Evolutionary conservation across 2,797 vertebrate genomes (phyloP).

Genomic region (Microctenopoma lineatum): DNA sequence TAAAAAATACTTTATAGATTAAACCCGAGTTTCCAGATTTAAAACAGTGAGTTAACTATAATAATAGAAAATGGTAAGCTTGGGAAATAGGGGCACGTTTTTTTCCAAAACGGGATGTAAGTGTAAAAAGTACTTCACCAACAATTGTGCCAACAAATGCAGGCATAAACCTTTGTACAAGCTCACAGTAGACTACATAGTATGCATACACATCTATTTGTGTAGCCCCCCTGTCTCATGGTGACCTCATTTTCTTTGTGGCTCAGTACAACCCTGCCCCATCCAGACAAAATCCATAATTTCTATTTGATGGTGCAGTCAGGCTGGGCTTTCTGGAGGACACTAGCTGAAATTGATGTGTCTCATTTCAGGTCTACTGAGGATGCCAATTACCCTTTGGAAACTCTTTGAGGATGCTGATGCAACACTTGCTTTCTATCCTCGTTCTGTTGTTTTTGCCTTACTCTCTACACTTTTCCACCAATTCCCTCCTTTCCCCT

Average conservation of each 20-base stretch:
- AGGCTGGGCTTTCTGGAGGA: slow-evolving; percentile 74
- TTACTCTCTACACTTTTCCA: slow-evolving; percentile 12
- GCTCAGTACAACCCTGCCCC: slow-evolving; percentile 66
- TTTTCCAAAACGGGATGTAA: slow-evolving; percentile 3
- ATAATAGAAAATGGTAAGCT: no score
- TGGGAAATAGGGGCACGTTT: not conserved
- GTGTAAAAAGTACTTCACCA: slow-evolving; percentile 5
- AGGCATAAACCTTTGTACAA: slow-evolving; percentile 13
- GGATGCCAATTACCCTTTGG: slow-evolving; percentile 81
- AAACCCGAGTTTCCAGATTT: no score
- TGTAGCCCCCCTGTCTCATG: slow-evolving; percentile 49
- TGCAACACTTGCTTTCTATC: slow-evolving; percentile 50
- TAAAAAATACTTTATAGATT: no score
- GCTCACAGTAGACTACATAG: slow-evolving; percentile 23
- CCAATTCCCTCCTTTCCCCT: slow-evolving; percentile 13
- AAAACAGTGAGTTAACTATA: no score
- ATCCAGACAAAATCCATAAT: slow-evolving; percentile 86
- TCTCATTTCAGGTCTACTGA: slow-evolving; percentile 80
- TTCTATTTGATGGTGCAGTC: slow-evolving; percentile 82
- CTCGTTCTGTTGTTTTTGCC: slow-evolving; percentile 41
- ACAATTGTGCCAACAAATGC: slow-evolving; percentile 8
- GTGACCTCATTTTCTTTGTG: slow-evolving; percentile 79
- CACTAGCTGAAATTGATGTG: slow-evolving; percentile 80
- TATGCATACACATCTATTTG: slow-evolving; percentile 36
- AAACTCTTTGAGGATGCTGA: slow-evolving; percentile 73